phyloP scores from a whole-genome alignment of 2,888 invertebrate species.

The Trissolcus japonicus region DNA sequence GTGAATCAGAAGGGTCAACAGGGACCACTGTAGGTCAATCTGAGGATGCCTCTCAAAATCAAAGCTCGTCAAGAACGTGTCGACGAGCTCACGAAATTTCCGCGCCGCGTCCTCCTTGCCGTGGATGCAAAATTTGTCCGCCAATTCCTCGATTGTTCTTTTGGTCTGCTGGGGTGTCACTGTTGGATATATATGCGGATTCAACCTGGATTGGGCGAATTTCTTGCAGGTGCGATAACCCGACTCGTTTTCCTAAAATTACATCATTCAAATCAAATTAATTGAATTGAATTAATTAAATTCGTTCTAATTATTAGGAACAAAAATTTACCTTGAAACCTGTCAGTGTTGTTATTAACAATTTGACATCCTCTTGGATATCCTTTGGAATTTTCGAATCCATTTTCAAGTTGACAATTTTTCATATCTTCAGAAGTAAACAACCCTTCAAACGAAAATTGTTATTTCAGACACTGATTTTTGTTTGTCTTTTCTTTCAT shows the following conservation, averaged over 20 bases:
- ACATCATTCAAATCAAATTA: not conserved
- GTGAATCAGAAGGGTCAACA: constrained; percentile 76
- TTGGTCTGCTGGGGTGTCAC: constrained; percentile 76
- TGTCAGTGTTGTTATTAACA: constrained; percentile 69
- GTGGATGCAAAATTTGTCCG: constrained; percentile 76
- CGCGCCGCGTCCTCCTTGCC: constrained; percentile 76
- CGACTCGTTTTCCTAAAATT: constrained; percentile 64
- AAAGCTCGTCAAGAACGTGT: constrained; percentile 69
- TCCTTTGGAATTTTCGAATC: constrained; percentile 68
- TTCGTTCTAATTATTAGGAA: too few species aligned
- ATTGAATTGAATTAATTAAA: not conserved
- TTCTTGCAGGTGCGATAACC: constrained; percentile 75
- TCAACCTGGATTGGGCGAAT: constrained; percentile 75
- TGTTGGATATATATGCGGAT: constrained; percentile 76
- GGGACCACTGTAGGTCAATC: constrained; percentile 77
- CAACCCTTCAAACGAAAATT: not conserved
- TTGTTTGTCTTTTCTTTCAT: not conserved
- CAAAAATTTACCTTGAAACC: constrained; percentile 72
- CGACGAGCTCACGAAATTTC: constrained; percentile 73
- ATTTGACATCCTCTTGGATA: constrained; percentile 70
- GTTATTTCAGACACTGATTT: not conserved
- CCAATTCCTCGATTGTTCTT: constrained; percentile 75
- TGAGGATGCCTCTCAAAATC: constrained; percentile 73
- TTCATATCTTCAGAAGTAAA: not conserved
- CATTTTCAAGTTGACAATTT: constrained; percentile 59